phyloP scores from a whole-genome alignment of 1,140 invertebrate species.

The Calosoma granatense region DNA sequence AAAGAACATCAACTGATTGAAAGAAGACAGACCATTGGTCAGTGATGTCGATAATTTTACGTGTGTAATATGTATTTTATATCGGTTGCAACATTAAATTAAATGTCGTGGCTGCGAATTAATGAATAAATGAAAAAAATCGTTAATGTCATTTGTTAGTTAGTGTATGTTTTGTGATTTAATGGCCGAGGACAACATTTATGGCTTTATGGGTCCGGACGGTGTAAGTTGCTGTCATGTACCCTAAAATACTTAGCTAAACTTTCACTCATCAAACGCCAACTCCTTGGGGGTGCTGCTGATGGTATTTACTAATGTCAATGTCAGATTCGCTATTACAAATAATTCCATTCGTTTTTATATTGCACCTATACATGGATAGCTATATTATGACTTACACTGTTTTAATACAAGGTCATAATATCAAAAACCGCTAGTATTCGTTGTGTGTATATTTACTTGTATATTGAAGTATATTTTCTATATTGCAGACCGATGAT shows the following conservation, averaged over 20 bases:
- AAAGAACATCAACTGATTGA: too few relatives aligned
- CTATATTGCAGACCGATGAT: conserved; percentile 55
- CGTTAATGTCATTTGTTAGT: conserved; percentile 2
- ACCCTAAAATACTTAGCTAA: too few relatives aligned
- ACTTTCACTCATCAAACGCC: too few relatives aligned
- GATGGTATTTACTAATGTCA: not conserved
- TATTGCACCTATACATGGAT: not conserved
- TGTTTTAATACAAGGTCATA: not conserved
- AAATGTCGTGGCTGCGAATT: not conserved
- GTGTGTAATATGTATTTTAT: too few relatives aligned
- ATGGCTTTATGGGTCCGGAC: conserved; percentile 29
- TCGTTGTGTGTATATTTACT: not conserved
- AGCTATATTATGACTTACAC: too few relatives aligned
- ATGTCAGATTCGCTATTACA: not conserved
- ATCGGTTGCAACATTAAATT: too few relatives aligned
- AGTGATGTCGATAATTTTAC: too few relatives aligned
- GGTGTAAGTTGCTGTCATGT: conserved; percentile 30
- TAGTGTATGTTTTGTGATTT: conserved; percentile 1
- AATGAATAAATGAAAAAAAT: conserved; percentile 5
- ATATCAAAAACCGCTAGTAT: not conserved
- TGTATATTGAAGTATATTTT: conserved; percentile 20
- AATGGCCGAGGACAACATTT: conserved; percentile 30
- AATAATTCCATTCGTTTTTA: not conserved
- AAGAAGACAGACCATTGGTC: too few relatives aligned
- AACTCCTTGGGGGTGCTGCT: too few relatives aligned